phyloP scores from a whole-genome alignment of 2,888 invertebrate genomes.

The Anticlea derivata region DNA sequence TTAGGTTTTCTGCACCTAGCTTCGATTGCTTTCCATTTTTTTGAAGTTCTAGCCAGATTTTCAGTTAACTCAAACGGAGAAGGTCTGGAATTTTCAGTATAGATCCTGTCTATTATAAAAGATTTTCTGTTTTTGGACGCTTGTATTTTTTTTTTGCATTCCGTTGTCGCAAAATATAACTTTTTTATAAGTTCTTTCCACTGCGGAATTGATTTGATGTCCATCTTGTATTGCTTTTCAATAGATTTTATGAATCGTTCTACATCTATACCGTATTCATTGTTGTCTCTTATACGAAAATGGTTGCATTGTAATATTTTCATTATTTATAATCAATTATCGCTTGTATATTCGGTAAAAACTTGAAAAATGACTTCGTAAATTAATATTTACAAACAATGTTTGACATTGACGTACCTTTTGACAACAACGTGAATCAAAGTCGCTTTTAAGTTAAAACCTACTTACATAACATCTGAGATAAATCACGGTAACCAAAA shows the following conservation, averaged over 20 bases:
- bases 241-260: constrained; percentile 55
- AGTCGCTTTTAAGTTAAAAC: no score
- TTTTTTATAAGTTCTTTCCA: constrained; percentile 61
- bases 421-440: neutral
- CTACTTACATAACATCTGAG: no score
- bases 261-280: constrained; percentile 48
- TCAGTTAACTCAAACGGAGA: constrained; percentile 66
- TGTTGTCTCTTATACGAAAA: constrained; percentile 54
- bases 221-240: constrained; percentile 55
- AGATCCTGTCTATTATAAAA: constrained; percentile 62
- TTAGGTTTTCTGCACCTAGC: constrained; percentile 29
- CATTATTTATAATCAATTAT: constrained; percentile 23
- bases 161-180: constrained; percentile 48
- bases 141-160: constrained; percentile 54
- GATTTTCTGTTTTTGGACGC: constrained; percentile 53
- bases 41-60: constrained; percentile 56
- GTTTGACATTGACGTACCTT: neutral
- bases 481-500: no score
- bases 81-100: constrained; percentile 50
- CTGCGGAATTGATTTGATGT: constrained; percentile 51
- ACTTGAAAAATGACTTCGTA: neutral
- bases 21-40: constrained; percentile 53
- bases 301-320: constrained; percentile 51
- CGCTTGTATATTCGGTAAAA: constrained; percentile 9
- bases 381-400: constrained; percentile 10